phyloP scores from a whole-genome alignment of 2,113 vertebrate species.

The Rousettus leschenaultii region DNA sequence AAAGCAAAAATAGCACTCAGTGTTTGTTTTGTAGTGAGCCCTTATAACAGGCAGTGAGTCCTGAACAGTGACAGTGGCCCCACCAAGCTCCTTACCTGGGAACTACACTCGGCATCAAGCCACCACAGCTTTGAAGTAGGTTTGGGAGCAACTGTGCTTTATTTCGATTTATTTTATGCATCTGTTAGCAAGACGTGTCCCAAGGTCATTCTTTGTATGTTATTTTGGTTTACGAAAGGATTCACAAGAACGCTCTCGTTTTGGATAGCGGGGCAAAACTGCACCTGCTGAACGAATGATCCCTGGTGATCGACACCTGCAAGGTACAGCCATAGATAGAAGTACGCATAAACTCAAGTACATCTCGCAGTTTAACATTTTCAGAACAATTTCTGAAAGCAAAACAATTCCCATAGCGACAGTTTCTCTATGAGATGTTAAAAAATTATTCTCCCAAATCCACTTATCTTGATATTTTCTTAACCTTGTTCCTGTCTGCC shows the following conservation, averaged over 20 bases:
- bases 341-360: background rate
- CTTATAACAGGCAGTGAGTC: background rate
- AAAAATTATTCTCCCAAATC: background rate
- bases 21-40: background rate
- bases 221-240: background rate
- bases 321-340: background rate
- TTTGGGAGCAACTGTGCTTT: background rate
- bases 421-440: background rate
- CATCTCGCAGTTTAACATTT: background rate
- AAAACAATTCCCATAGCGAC: background rate
- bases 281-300: background rate
- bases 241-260: background rate
- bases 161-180: background rate
- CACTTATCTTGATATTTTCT: background rate
- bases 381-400: constrained; percentile 24
- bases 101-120: background rate
- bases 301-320: background rate
- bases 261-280: background rate
- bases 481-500: background rate
- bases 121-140: background rate
- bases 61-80: background rate
- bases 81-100: background rate
- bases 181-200: background rate
- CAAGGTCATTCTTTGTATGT: background rate
- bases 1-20: background rate